Conservation (phyloP, 2,888 invertebrate genomes). For the Willowsia nigromaculata region DNA sequence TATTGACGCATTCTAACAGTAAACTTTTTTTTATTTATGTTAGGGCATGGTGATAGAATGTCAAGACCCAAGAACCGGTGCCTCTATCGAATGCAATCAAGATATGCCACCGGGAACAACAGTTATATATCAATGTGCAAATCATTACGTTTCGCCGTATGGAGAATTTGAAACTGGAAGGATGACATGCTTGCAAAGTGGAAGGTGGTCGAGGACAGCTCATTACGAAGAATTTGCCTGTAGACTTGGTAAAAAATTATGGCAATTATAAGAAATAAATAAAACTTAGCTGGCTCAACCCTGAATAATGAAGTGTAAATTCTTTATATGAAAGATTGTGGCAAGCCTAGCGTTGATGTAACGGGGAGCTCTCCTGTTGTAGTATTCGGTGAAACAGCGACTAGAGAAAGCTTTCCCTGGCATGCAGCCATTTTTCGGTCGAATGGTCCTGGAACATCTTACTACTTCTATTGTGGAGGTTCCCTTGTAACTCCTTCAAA, state of each 20-base stretch:
- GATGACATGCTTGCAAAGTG: conserved; percentile 68
- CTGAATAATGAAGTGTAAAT: too few species aligned
- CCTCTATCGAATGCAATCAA: conserved; percentile 49
- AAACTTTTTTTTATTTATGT: background rate
- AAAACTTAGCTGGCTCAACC: too few species aligned
- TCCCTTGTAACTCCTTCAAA: conserved; percentile 71
- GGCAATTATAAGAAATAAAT: too few species aligned
- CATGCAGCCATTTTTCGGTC: conserved; percentile 72
- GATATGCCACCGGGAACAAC: conserved; percentile 54
- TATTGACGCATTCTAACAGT: too few species aligned
- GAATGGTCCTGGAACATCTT: conserved; percentile 64
- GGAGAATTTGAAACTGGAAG: conserved; percentile 70
- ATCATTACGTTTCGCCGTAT: conserved; percentile 61
- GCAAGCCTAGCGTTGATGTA: conserved; percentile 68
- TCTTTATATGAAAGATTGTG: conserved; percentile 69
- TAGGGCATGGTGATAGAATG: conserved; percentile 71
- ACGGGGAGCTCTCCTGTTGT: conserved; percentile 63
- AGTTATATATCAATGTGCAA: conserved; percentile 67
- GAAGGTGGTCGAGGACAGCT: conserved; percentile 67
- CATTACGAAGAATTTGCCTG: conserved; percentile 74
- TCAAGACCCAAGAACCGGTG: conserved; percentile 67
- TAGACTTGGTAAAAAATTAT: conserved; percentile 60
- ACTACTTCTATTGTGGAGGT: conserved; percentile 71
- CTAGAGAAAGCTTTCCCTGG: conserved; percentile 74
- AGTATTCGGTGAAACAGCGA: conserved; percentile 69